Evolutionary conservation across 2,113 vertebrate species (phyloP).

Genomic region (Bubalus kerabau): DNA sequence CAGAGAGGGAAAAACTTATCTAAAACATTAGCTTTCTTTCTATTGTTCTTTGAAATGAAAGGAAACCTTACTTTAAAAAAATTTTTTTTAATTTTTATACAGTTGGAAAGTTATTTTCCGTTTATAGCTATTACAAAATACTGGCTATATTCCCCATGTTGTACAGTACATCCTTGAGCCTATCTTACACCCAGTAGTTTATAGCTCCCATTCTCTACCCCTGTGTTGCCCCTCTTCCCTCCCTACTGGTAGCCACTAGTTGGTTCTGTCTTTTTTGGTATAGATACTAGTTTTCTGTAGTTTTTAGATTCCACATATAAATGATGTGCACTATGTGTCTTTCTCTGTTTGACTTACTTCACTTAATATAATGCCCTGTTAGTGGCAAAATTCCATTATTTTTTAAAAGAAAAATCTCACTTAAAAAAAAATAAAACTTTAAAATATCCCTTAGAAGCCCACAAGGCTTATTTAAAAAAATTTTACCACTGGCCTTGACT

Average conservation of each 20-base stretch:
- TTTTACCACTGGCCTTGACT: not conserved
- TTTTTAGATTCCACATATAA: not conserved
- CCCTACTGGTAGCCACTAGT: not conserved
- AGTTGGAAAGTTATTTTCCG: not conserved
- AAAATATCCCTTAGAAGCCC: not conserved
- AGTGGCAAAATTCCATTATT: not conserved
- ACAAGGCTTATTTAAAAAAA: not conserved
- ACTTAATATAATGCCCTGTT: not conserved
- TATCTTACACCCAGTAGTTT: not conserved
- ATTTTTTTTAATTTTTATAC: not conserved
- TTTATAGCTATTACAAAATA: not conserved
- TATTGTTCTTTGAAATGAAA: slow-evolving; percentile 2
- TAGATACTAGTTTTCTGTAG: not conserved
- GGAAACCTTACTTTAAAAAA: not conserved
- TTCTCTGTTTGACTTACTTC: not conserved
- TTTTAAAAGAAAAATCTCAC: not conserved
- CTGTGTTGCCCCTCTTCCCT: not conserved
- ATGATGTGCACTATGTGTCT: not conserved
- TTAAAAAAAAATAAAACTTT: not conserved
- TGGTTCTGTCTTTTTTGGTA: not conserved
- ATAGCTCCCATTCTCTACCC: too few species aligned
- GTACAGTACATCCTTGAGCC: not conserved
- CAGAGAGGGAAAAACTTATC: not conserved
- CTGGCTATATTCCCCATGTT: not conserved
- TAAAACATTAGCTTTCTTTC: not conserved